These are phyloP conservation scores for Sebastes hubbsi DNA, from an alignment of 2,797 vertebrate genomes.

Conservation along the genomic window DNA sequence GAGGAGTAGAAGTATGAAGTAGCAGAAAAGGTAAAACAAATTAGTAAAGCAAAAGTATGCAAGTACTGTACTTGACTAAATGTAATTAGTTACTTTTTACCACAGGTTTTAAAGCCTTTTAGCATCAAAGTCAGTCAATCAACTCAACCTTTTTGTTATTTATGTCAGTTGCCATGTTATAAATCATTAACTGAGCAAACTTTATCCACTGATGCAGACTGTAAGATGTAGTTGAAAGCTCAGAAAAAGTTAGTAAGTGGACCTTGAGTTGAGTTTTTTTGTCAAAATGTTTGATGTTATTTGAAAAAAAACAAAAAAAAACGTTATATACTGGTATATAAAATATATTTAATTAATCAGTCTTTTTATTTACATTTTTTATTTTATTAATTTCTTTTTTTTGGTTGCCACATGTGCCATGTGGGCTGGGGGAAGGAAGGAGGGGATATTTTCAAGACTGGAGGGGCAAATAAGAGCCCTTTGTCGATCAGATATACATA, in stretches of 20 bases:
- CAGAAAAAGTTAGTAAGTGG: too few species aligned
- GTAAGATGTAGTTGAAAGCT: background rate
- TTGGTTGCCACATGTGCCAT: too few species aligned
- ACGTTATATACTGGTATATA: too few species aligned
- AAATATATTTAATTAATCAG: rapidly evolving
- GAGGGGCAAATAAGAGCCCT: background rate
- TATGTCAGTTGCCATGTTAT: background rate
- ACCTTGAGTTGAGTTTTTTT: too few species aligned
- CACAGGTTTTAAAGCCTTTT: background rate
- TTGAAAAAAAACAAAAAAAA: too few species aligned
- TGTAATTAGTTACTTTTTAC: background rate
- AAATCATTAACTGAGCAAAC: background rate
- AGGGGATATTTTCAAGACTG: background rate
- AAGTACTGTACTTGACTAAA: background rate
- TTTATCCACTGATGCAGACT: background rate
- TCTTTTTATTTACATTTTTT: too few species aligned
- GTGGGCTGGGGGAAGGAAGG: too few species aligned
- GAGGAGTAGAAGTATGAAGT: background rate
- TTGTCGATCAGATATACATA: background rate
- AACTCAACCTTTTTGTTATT: background rate
- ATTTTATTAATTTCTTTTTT: too few species aligned
- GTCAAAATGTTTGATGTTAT: too few species aligned
- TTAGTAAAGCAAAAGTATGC: background rate
- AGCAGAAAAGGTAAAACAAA: background rate
- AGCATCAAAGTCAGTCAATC: background rate